These are phyloP conservation scores for Sussaba pulchella DNA, from an alignment of 2,888 invertebrate species.

Conservation along the genomic window DNA sequence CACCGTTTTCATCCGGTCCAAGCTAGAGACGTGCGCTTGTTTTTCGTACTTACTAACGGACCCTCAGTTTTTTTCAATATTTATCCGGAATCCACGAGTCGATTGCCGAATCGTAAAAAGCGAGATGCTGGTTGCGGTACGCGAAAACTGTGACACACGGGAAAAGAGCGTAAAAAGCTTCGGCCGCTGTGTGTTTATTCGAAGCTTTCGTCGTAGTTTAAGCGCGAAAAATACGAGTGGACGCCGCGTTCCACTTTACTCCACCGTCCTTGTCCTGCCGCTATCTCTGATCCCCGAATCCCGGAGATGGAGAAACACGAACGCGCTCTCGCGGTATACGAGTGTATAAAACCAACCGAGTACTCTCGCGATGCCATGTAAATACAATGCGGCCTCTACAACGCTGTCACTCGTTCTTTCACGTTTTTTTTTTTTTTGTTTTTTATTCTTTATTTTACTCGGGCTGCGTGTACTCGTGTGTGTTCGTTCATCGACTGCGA, in stretches of 20 bases:
- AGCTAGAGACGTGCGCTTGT: neutral
- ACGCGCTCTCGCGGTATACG: conserved; percentile 4
- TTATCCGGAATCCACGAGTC: conserved; percentile 49
- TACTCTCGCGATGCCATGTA: conserved; percentile 45
- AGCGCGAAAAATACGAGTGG: conserved; percentile 37
- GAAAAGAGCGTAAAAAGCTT: conserved; percentile 44
- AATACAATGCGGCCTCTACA: conserved; percentile 39
- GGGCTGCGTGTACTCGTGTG: neutral
- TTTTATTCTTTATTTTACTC: no score
- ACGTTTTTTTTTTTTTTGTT: neutral
- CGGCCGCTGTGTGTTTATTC: conserved; percentile 55
- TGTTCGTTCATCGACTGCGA: conserved; percentile 7
- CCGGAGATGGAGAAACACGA: conserved; percentile 41
- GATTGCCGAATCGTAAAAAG: conserved; percentile 42
- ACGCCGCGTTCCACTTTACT: neutral
- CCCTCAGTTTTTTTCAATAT: conserved; percentile 66
- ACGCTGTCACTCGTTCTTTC: conserved; percentile 16
- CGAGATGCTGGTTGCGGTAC: conserved; percentile 56
- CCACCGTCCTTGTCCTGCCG: conserved; percentile 12
- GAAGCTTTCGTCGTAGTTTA: conserved; percentile 51
- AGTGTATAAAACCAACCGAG: conserved; percentile 39
- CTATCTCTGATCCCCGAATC: conserved; percentile 52
- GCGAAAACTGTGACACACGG: conserved; percentile 43
- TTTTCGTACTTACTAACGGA: conserved; percentile 31
- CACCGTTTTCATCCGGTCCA: conserved; percentile 12